Evolutionary conservation across 2,113 vertebrate genomes (phyloP), one percentile per base, ranked within the genome.

Genomic region (Engystomops pustulosus): DNA sequence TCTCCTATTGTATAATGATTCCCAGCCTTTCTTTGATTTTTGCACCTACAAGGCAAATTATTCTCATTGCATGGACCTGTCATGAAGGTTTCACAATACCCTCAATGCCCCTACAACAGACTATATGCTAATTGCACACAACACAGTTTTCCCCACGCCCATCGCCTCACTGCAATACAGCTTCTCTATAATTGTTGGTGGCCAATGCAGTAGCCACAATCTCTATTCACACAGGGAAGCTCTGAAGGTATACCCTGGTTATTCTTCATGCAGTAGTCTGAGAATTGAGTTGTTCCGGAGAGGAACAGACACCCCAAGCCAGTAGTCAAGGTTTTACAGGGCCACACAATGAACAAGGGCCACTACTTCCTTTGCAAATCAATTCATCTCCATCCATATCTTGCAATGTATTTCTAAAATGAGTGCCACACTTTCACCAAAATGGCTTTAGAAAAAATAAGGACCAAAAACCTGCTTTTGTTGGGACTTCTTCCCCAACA

Each of bases 1-100:
- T 7, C 51, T 78, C 75, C 12, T 34, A 23, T 58, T 60, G 36
- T 47, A 62, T 79, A 62, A 38, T 53, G 14, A 79, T 65, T 79
- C 34, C 6, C 27, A 15, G 58, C 58, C n/a, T n/a, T n/a, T 65
- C 20, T 15, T 25, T 34, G 23, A 72, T 27, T 72, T n/a, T 11
- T 30, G 44, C 27, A 7, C 23, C 70, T 51, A 45, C 18, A 72
- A 72, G 71, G 18, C 27, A 44, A 47, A 72, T 72, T 27, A 18
- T 47, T 8, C 3, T 72, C 23, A 47, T 72, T 30, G 41, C 14
- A 17, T 2, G 60, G 60, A 65, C 27, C 55, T 58, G 55, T 58
- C 55, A 53, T 53, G 20, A 5, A 53, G 20, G 49, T 12, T 27
- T 62, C 58, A 17, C 8, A 15, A 14, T 25, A 8, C 5, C 58